Evolutionary conservation across 2,113 vertebrate species (phyloP), one percentile per base, ranked within the genome.

Genomic region (Plecturocebus donacophilus): DNA sequence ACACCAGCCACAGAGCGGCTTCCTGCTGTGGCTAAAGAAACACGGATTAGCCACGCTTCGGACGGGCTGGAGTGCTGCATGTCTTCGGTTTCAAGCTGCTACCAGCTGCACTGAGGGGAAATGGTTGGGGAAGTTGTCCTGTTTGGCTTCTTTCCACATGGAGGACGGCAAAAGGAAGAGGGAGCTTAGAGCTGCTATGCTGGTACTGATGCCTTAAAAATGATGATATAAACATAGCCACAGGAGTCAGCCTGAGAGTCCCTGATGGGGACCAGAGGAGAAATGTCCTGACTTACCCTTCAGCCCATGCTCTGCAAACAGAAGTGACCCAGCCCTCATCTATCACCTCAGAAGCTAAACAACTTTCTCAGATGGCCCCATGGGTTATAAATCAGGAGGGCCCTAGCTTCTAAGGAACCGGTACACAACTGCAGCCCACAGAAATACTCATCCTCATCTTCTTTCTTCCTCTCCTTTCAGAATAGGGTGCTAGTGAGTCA

Each of bases 301-400:
- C 83, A 38, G 16, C 76, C 75, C 61, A 19, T 1, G 21, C 66
- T 93, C 90, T 90, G 90, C 94, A 97, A 94, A 97, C 95, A 94
- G 66, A 80, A 91, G 91, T 49, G 61, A 68, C 93, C 96, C 30
- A 52, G 96, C 54, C 86, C 73, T 96, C 98, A 97, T 98, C 92
- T 84, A 85, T 96, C 97, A 97, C 75, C 64, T 81, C 45, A 2
- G 93, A 90, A 94, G 80, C 94, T 97, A 95, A 96, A 97, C 98
- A 97, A 38, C 92, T 86, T 95, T 96, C 87, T 96, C 89, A 40
- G 89, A 97, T 49, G 91, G 93, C 79, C 80, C 90, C n/a, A 9
- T 5, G 92, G 82, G 87, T 38, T 10, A 84, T 97, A 95, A 96
- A 96, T 92, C 89, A 92, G 52, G 73, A 88, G 52, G 70, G 95